Evolutionary conservation across 1,140 invertebrate genomes (phyloP), one percentile per base, ranked within the genome.

Genomic region (Ladona fulva): DNA sequence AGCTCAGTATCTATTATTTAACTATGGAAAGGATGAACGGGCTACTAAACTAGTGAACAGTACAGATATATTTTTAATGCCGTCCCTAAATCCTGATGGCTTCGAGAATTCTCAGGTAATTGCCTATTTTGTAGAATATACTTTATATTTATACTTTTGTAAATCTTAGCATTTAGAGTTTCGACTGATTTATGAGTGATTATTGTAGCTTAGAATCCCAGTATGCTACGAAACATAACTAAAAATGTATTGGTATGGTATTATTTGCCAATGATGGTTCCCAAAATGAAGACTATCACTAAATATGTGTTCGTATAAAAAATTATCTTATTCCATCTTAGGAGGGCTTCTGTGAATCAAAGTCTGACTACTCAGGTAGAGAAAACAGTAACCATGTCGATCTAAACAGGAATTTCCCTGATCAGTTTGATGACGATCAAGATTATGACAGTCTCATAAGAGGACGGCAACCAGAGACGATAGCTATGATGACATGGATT

Each of bases 41-140:
- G 86, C 95, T 22, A 90, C 90, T 0, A 87, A 87, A 78, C 84
- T 99, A 16, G 86, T 99, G 0, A 91, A 96, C 80, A 88, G 85
- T 0, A 95, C 93, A 0, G 95, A 98, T 83, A 93, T 98, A 76
- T 95, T 92, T 84, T 85, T 99, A 74, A 92, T 98, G 90, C 96
- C 96, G 0, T 93, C 93, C 11, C 89, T 97, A 86, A 97, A 97
- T 87, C 95, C 95, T 74, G 95, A 98, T 88, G 95, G 95, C 10
- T 96, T 92, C 86, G 92, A 93, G 83, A 87, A 88, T 74, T 94
- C 95, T 19, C 82, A 87, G 86, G 92, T 93, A 85, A 86, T 16
- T 22, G 11, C n/a, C n/a, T n/a, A n/a, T n/a, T n/a, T n/a, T 14
- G 14, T 66, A 14, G n/a, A 66, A 24, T 74, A 75, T 75, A 19